Percentiles rank a stretch among this genome's conserved stretches.
Conservation (phyloP, 2,113 vertebrate species). For the Tiliqua scincoides region DNA sequence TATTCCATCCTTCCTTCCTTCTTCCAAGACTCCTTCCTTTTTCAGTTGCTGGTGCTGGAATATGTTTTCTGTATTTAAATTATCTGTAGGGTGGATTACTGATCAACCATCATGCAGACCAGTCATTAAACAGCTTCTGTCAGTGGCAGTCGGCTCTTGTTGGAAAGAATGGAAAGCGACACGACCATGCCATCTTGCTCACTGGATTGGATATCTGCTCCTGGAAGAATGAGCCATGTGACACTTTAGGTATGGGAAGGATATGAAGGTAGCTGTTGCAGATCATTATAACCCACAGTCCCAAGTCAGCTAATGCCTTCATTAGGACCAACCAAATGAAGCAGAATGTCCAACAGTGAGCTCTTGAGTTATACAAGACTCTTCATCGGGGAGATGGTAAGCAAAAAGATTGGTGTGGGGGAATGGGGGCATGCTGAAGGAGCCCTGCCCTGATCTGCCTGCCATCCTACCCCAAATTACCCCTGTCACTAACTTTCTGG, state of each 20-base stretch:
- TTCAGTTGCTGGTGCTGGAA: conserved; percentile 9
- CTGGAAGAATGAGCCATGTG: conserved; percentile 98
- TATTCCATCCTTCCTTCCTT: too few relatives aligned
- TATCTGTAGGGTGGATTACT: conserved; percentile 84
- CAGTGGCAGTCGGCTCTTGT: conserved; percentile 95
- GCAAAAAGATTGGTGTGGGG: too few relatives aligned
- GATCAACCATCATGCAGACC: conserved; percentile 96
- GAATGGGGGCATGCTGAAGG: too few relatives aligned
- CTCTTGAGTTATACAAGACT: too few relatives aligned
- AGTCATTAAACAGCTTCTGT: conserved; percentile 97
- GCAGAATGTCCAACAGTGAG: too few relatives aligned
- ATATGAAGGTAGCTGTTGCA: rapidly evolving
- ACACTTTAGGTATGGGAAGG: conserved; percentile 87
- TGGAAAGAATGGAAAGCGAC: conserved; percentile 92
- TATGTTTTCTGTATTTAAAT: conserved; percentile 40
- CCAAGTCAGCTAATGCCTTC: not conserved
- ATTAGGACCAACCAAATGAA: too few relatives aligned
- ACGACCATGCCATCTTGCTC: conserved; percentile 94
- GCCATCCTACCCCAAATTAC: too few relatives aligned
- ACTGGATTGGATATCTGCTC: conserved; percentile 98
- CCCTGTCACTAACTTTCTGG: too few relatives aligned
- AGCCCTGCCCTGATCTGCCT: too few relatives aligned
- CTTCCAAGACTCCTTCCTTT: too few relatives aligned
- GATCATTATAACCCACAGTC: too few relatives aligned
- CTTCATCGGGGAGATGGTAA: too few relatives aligned